These are phyloP conservation scores for Scelioninae gen. 2 DNA, from an alignment of 2,888 invertebrate species.

Conservation along the genomic window DNA sequence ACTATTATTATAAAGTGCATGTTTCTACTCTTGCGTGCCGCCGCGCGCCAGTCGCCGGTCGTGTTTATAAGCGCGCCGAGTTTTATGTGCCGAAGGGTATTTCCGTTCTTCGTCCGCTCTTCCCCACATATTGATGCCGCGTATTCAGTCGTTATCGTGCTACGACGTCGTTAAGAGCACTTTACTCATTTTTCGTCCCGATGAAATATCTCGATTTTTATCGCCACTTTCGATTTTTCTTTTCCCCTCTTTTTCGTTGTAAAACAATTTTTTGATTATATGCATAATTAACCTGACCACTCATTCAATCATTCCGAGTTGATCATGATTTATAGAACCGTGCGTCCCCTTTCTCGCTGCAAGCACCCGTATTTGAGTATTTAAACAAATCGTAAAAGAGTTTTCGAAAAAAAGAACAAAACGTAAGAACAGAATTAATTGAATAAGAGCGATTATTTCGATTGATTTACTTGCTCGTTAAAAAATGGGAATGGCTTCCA, in stretches of 20 bases:
- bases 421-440: no score
- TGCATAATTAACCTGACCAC: no score
- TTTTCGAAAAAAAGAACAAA: no score
- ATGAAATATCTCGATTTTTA: constrained; percentile 58
- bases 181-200: constrained; percentile 59
- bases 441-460: no score
- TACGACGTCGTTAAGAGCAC: constrained; percentile 59
- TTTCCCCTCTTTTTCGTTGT: constrained; percentile 23
- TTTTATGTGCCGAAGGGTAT: constrained; percentile 64
- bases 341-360: no score
- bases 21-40: constrained; percentile 67
- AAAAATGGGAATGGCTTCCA: no score
- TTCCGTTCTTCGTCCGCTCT: constrained; percentile 55
- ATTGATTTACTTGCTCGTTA: no score
- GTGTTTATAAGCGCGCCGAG: constrained; percentile 66
- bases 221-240: constrained; percentile 45
- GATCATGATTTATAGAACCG: no score
- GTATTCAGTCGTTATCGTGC: constrained; percentile 57
- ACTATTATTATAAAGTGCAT: constrained; percentile 71
- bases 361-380: no score
- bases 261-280: no score
- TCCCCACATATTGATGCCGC: constrained; percentile 56
- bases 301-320: no score
- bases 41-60: constrained; percentile 57
- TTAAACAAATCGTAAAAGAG: no score